Evolutionary conservation across 2,888 invertebrate genomes (phyloP).

Genomic region (Eupithecia subfuscata): DNA sequence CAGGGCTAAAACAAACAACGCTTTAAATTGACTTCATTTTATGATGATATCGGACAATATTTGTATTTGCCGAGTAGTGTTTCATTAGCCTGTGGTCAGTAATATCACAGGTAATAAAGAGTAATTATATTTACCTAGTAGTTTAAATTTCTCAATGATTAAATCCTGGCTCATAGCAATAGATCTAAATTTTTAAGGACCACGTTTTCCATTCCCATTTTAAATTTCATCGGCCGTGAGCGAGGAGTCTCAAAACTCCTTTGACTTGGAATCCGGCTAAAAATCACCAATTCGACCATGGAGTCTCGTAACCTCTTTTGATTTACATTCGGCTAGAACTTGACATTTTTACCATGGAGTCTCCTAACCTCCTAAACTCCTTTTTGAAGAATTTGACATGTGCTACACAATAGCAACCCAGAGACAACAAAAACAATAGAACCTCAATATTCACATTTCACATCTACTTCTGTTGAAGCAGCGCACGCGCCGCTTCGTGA

Average conservation of each 20-base stretch:
- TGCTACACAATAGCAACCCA: not conserved
- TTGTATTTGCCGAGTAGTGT: no score
- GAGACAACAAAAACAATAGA: not conserved
- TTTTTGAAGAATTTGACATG: not conserved
- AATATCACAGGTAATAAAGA: no score
- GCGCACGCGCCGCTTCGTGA: slow-evolving; percentile 14
- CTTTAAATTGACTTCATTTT: no score
- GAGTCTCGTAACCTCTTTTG: not conserved
- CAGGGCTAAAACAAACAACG: no score
- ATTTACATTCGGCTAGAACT: not conserved
- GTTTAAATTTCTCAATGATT: no score
- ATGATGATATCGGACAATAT: no score
- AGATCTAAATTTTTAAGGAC: no score
- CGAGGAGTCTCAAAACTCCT: not conserved
- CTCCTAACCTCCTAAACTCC: not conserved
- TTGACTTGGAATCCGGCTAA: not conserved
- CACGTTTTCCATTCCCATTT: no score
- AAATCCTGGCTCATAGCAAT: no score
- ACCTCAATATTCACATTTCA: slow-evolving; percentile 3
- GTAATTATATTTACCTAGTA: no score
- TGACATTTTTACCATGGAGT: not conserved
- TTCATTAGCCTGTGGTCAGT: no score
- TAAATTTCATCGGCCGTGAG: no score
- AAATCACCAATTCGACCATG: not conserved
- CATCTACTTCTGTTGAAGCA: not conserved